phyloP scores from a whole-genome alignment of 2,888 invertebrate species.

The Troilus luridus region DNA sequence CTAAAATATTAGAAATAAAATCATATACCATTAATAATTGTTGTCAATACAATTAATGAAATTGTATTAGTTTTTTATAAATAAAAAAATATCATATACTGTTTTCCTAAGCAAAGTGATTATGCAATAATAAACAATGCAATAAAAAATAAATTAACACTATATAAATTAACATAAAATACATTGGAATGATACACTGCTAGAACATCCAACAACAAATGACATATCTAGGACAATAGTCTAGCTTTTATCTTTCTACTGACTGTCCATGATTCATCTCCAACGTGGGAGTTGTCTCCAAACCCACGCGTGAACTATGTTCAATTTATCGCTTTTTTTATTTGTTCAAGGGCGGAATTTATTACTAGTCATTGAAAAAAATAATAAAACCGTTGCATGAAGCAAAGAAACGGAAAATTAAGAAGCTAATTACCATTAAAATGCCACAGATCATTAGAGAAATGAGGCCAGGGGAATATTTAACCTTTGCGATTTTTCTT shows the following conservation, averaged over 20 bases:
- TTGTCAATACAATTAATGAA: too few species aligned
- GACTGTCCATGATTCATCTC: neutral
- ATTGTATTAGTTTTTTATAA: too few species aligned
- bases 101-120: too few species aligned
- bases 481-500: neutral
- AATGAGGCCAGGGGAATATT: neutral
- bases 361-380: neutral
- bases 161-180: neutral
- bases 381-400: neutral
- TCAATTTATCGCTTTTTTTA: neutral
- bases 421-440: neutral
- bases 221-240: constrained; percentile 4
- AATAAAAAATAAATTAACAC: neutral
- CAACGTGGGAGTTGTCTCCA: neutral
- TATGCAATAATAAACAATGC: too few species aligned
- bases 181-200: neutral
- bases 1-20: too few species aligned
- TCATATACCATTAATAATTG: too few species aligned
- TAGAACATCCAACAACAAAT: neutral
- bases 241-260: neutral
- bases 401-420: neutral
- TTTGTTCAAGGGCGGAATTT: neutral
- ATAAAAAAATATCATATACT: too few species aligned
- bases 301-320: neutral
- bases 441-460: neutral